Evolutionary conservation across 2,888 invertebrate species (phyloP).

Genomic region (Tenthredo livida): DNA sequence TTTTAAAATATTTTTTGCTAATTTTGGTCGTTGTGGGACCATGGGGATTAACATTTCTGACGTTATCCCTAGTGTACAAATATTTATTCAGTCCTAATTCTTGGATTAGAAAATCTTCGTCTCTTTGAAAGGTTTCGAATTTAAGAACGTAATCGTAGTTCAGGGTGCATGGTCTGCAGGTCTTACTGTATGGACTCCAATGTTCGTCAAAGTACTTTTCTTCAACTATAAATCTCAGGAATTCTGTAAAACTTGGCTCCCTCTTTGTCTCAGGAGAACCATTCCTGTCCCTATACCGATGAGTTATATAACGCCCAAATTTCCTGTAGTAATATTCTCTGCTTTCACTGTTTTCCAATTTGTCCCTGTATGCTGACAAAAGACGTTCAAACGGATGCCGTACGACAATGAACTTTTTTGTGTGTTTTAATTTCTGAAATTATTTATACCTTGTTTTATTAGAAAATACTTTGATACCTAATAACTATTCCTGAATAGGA

Average conservation of each 20-base stretch:
- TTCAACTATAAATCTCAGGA: constrained; percentile 77
- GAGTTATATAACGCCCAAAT: constrained; percentile 72
- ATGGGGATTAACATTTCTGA: constrained; percentile 66
- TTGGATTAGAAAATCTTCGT: constrained; percentile 74
- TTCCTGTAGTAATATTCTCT: constrained; percentile 73
- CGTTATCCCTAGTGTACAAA: constrained; percentile 60
- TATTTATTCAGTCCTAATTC: constrained; percentile 65
- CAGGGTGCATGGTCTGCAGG: constrained; percentile 79
- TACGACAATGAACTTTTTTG: constrained; percentile 76
- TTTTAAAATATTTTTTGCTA: constrained; percentile 69
- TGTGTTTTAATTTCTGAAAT: constrained; percentile 65
- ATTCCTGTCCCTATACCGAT: constrained; percentile 65
- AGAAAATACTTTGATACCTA: not conserved
- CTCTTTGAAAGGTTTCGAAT: constrained; percentile 78
- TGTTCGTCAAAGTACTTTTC: constrained; percentile 77
- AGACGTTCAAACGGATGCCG: constrained; percentile 80
- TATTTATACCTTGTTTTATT: not conserved
- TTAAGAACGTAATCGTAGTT: constrained; percentile 79
- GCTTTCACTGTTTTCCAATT: constrained; percentile 75
- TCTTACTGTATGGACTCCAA: constrained; percentile 77
- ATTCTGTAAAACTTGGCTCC: constrained; percentile 78
- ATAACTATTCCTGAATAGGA: too few relatives aligned
- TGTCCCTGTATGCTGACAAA: constrained; percentile 80
- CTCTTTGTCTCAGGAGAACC: constrained; percentile 59
- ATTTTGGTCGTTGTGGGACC: constrained; percentile 70